Base-by-base conservation (phyloP, 2,113 vertebrate species). In the Dasyornis broadbenti region DNA sequence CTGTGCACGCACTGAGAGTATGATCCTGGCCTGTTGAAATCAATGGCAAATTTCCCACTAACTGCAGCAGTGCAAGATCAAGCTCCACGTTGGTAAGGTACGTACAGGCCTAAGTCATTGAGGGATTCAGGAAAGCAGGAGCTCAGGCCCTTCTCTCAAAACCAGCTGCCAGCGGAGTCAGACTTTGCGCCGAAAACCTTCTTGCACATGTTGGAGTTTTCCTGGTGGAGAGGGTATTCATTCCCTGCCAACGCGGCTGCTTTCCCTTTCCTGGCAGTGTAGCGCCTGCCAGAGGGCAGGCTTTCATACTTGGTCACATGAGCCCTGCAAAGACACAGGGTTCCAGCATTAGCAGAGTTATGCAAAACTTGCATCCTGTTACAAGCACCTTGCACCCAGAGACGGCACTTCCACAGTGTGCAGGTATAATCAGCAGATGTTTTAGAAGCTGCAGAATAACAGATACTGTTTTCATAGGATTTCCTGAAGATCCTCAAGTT, bases 161-260 rank as follows among this genome's bases (percentile, higher is more conserved):
- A 98, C 98, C 98, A 98, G 87, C 90, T 64, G 8, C 82, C 54
- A 3, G 97, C 89, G 8, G 90, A 87, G 27, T 97, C 98, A 4
- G 97, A 96, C 52, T 98, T 96, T 1, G 94, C 13, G 1, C 77
- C 47, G 6, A 99, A 99, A 79, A 99, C 99, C 89, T 89, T 97
- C 83, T 97, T 99, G 98, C 99, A 99, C 99, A 99, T 99, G 94
- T 99, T 97, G 9, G 99, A 99, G 97, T 99, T 99, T 86, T 99
- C 99, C 93, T 99, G 99, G 90, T 99, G 99, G 72, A 99, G 99
- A 26, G 99, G 99, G 84, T 99, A 98, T 47, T 99, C 99, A 0
- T 98, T 99, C 45, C 99, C 99, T 1, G 98, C 88, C 24, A 99
- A 2, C 0, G 96, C 89, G 35, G 88, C 94, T 92, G 97, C 98